Base-by-base conservation (phyloP, 1,140 invertebrate genomes). In the Whitmania pigra region DNA sequence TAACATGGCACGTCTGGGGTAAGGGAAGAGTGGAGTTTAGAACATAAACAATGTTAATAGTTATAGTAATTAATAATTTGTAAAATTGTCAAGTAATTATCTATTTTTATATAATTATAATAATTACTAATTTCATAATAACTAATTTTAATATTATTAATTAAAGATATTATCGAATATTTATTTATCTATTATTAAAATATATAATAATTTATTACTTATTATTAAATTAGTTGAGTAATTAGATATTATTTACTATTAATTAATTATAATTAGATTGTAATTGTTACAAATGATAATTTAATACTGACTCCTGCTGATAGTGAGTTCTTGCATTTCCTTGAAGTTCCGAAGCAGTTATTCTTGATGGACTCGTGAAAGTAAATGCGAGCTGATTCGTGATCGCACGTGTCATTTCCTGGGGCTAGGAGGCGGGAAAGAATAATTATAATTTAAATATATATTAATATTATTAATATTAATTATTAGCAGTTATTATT, bases 341-440 rank as follows among this genome's bases (percentile, higher is more conserved):
- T 63, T 63, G 60, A 63, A 27, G 60, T 6, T 27, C 25, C 25
- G 17, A 63, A 63, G 60, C 60, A 63, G 60, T 63, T 63, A 18
- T 27, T 31, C 0, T 63, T 63, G 60, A 63, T 63, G 60, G 25
- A 27, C 60, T 63, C 60, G 0, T 27, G 25, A 17, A 63, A 63
- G 18, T 27, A 63, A 9, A 27, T 17, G 17, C 25, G 25, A 15
- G 60, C 60, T 18, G 25, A 31, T 31, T 63, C 60, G 31, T 63
- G 60, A 13, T 31, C 31, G 60, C 60, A 63, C 0, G 43, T 5
- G 13, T 49, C 43, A 13, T 49, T 49, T 17, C 43, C 43, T 7
- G 9, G 9, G 43, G 9, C 43, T 49, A 13, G 43, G 2, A 36
- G 6, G 6, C 31, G 31, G 31, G 31, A 36, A 36, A 6, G 31